Conservation (phyloP, 2,797 vertebrate species). For the Sebastes minor region DNA sequence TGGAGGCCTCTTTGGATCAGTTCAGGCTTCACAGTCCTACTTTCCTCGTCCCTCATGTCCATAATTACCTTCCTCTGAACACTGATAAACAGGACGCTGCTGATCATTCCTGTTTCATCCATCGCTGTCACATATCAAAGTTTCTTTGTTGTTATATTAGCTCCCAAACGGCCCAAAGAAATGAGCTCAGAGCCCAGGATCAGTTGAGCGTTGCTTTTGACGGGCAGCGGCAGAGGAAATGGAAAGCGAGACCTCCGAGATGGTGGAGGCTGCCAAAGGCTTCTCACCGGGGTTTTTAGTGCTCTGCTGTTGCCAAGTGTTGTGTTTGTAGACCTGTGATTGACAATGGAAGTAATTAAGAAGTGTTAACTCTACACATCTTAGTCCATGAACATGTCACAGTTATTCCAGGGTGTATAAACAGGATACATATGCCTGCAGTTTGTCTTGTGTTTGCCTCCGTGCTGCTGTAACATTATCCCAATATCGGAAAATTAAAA, state of each 20-base stretch:
- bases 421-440: neutral
- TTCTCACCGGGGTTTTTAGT: slow-evolving; percentile 3
- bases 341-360: slow-evolving; percentile 16
- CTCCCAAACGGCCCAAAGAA: slow-evolving; percentile 27
- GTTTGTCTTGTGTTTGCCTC: neutral
- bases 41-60: slow-evolving; percentile 6
- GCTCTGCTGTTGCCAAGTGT: slow-evolving; percentile 13
- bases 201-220: slow-evolving; percentile 21
- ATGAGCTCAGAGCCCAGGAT: slow-evolving; percentile 8
- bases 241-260: slow-evolving; percentile 6
- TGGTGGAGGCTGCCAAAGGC: slow-evolving; percentile 21
- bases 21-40: slow-evolving; percentile 9
- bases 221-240: slow-evolving; percentile 16
- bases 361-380: neutral
- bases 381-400: neutral
- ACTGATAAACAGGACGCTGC: slow-evolving; percentile 3
- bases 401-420: neutral
- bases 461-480: neutral
- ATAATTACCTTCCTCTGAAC: slow-evolving; percentile 26
- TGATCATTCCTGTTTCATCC: slow-evolving; percentile 25
- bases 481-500: neutral
- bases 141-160: slow-evolving; percentile 32
- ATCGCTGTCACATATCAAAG: slow-evolving; percentile 25
- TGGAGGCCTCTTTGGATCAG: slow-evolving; percentile 8
- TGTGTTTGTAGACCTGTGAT: slow-evolving; percentile 12